A percentile compares a stretch with the other conserved stretches of the same genome.
These are phyloP conservation scores for Rhorus exstirpatorius DNA, from an alignment of 2,888 invertebrate species.

Conservation along the genomic window DNA sequence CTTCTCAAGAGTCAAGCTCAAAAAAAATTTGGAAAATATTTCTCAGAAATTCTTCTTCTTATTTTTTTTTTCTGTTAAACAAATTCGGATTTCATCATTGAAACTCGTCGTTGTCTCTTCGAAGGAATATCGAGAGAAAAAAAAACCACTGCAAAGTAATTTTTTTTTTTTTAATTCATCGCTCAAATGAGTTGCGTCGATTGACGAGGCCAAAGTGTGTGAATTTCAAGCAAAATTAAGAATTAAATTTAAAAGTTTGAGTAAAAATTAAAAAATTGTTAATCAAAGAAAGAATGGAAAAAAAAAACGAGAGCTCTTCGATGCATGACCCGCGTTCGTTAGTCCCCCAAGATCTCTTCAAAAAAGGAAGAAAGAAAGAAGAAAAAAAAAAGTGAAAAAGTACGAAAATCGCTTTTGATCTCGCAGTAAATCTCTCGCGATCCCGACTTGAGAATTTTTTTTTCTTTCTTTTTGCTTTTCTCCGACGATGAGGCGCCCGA, in stretches of 20 bases:
- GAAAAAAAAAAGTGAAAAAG: conserved; percentile 16
- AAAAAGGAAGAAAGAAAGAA: conserved; percentile 1
- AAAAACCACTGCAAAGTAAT: not conserved
- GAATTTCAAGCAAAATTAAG: conserved; percentile 3
- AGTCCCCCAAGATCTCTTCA: conserved; percentile 8
- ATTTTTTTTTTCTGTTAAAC: too few relatives aligned
- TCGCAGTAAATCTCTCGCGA: conserved; percentile 41
- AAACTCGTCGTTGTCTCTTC: too few relatives aligned
- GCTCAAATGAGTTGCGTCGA: conserved; percentile 11
- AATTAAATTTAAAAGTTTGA: too few relatives aligned
- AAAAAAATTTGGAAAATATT: too few relatives aligned
- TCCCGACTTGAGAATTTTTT: too few relatives aligned
- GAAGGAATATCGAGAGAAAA: too few relatives aligned
- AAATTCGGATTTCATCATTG: too few relatives aligned
- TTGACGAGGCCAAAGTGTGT: conserved; percentile 33
- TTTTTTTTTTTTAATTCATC: conserved; percentile 11
- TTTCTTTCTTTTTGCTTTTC: too few relatives aligned
- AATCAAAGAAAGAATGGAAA: not conserved
- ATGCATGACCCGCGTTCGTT: conserved; percentile 17
- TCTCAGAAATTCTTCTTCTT: too few relatives aligned
- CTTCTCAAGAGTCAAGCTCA: not conserved
- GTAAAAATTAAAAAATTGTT: too few relatives aligned
- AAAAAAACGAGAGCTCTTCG: conserved; percentile 29
- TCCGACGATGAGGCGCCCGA: too few relatives aligned
- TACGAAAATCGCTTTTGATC: conserved; percentile 53